Conservation (phyloP, 1,140 invertebrate species). For the Notospermus geniculatus region DNA sequence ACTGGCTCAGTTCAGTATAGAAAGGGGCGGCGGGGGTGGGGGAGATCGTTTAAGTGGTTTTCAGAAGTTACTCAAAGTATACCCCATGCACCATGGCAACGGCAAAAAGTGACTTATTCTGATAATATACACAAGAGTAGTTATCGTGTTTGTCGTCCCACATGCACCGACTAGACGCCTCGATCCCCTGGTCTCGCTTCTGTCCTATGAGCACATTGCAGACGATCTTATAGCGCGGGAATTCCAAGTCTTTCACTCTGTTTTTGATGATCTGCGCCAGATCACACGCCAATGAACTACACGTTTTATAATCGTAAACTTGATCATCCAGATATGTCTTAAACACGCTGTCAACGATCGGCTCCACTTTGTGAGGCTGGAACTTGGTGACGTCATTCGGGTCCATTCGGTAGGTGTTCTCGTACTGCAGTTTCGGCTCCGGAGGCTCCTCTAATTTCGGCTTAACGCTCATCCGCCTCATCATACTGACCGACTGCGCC, state of each 20-base stretch:
- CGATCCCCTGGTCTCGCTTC: conserved; percentile 39
- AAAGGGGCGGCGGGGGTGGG: no score
- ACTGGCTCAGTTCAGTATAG: no score
- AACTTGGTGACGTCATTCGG: conserved; percentile 36
- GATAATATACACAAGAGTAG: conserved; percentile 36
- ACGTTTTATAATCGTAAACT: conserved; percentile 25
- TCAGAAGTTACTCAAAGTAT: conserved; percentile 49
- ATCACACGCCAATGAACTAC: conserved; percentile 14
- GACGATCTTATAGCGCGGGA: conserved; percentile 44
- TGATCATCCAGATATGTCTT: conserved; percentile 20
- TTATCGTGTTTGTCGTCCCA: conserved; percentile 39
- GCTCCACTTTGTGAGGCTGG: conserved; percentile 31
- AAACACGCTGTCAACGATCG: conserved; percentile 26
- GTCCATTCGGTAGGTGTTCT: conserved; percentile 41
- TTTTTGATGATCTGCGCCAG: conserved; percentile 32
- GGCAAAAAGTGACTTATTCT: conserved; percentile 34
- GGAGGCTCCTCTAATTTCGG: neutral
- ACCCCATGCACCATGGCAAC: conserved; percentile 40
- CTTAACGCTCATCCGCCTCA: neutral
- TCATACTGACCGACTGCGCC: neutral
- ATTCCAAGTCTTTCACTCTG: conserved; percentile 32
- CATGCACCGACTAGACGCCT: conserved; percentile 36
- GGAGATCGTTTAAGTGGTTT: no score
- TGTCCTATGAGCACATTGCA: conserved; percentile 45
- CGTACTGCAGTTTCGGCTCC: neutral